Evolutionary conservation across 2,888 invertebrate species (phyloP).

Genomic region (Erebia ligea): DNA sequence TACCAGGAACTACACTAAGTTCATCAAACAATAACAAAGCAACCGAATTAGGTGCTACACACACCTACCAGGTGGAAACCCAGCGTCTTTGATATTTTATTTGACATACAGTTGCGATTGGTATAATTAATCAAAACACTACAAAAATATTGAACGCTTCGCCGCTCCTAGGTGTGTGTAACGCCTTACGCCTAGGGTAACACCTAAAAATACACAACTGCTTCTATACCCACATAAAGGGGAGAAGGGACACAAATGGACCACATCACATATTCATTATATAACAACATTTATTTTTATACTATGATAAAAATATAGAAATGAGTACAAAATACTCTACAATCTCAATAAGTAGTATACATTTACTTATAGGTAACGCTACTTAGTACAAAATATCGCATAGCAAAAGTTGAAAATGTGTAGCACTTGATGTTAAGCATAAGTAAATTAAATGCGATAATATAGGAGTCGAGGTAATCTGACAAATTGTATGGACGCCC

Average conservation of each 20-base stretch:
- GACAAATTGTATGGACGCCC: not conserved
- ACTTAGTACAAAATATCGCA: not conserved
- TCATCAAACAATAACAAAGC: constrained; percentile 5
- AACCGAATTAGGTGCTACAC: not conserved
- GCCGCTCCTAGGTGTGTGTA: no score
- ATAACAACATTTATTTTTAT: not conserved
- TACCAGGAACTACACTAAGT: not conserved
- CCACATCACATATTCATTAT: not conserved
- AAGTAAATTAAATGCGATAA: not conserved
- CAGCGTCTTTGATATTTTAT: no score
- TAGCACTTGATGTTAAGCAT: not conserved
- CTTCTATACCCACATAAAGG: constrained; percentile 6
- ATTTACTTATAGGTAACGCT: not conserved
- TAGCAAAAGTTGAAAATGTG: not conserved
- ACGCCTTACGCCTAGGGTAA: not conserved
- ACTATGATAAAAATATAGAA: not conserved
- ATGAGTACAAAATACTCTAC: constrained; percentile 5
- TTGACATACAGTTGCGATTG: no score
- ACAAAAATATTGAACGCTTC: no score
- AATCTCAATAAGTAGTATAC: constrained; percentile 10
- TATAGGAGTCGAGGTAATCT: not conserved
- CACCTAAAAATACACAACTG: constrained; percentile 9
- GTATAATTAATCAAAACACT: no score
- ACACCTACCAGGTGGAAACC: no score
- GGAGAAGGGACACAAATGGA: constrained; percentile 2